A percentile compares a stretch with the other conserved stretches of the same genome.
phyloP scores from a whole-genome alignment of 2,888 invertebrate species.

The Girardia tigrina region DNA sequence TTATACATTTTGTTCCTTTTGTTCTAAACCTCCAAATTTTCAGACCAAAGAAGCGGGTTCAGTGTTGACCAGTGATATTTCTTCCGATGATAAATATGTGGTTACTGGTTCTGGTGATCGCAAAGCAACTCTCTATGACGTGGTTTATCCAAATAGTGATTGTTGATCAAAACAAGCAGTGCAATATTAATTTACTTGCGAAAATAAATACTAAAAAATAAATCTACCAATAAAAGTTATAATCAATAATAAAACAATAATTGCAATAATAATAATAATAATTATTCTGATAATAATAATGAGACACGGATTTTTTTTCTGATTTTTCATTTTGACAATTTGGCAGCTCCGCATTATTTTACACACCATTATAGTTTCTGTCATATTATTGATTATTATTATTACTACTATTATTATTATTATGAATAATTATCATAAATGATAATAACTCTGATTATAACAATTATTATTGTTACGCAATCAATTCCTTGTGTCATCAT shows the following conservation, averaged over 20 bases:
- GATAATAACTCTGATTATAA: no score
- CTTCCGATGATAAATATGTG: slow-evolving; percentile 84
- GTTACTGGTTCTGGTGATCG: slow-evolving; percentile 91
- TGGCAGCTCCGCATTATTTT: neutral
- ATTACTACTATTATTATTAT: no score
- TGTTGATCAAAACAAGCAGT: slow-evolving; percentile 4
- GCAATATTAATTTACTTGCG: neutral
- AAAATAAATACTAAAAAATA: neutral
- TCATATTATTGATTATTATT: no score
- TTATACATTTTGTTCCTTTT: no score
- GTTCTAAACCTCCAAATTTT: no score
- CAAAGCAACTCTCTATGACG: slow-evolving; percentile 87
- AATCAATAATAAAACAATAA: neutral
- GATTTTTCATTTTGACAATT: slow-evolving; percentile 3
- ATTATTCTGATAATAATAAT: neutral
- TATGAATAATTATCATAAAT: no score
- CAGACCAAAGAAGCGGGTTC: slow-evolving; percentile 75
- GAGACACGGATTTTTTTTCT: no score
- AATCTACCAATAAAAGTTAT: neutral
- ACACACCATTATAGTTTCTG: no score
- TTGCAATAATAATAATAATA: neutral
- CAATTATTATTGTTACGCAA: no score
- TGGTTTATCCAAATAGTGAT: slow-evolving; percentile 49
- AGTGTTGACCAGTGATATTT: slow-evolving; percentile 87
- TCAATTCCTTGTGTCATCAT: no score